Evolutionary conservation across 92 coral and sea anemone genomes (phyloP), one percentile per base, ranked within the genome.

Genomic region (Desmophyllum pertusum): DNA sequence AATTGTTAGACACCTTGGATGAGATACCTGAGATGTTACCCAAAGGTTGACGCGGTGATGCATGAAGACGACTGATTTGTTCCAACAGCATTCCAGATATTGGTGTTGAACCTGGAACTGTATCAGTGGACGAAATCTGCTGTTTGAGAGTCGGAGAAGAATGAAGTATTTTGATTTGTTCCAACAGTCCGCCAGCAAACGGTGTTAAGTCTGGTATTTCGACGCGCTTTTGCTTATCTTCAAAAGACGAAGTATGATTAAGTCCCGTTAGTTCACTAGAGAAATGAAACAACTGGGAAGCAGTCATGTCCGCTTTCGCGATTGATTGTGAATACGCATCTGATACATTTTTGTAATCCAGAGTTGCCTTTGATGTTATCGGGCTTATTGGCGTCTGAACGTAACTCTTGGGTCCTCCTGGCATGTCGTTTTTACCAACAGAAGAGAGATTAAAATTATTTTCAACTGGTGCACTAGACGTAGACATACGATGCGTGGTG

Each of bases 221-320:
- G 15, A 81, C 69, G 5, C 85, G 85, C 39, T 81, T 81, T 29
- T 81, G 46, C 25, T 76, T 53, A 10, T 37, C 42, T 77, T 33
- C 81, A 59, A 42, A 17, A 21, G 88, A 77, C 9, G 79, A 5
- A 4, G 9, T 3, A 37, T 39, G 61, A 21, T 33, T 52, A 45
- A 10, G 25, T 46, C 50, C 17, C 9, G 66, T 50, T 9, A 6
- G 57, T 35, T 45, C 27, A 27, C 11, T 61, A 3, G 41, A 6
- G 45, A 25, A 45, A 31, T 33, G 36, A 10, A 17, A 6, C 18
- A 48, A 21, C 4, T 10, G 45, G 25, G 45, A 51, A 37, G 21
- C 5, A 46, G 65, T 42, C 7, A 0, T 2, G 33, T 13, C 75
- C 15, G 1, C 40, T 17, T n/a, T 14, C 11, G 1, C n/a, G 23